Percentiles rank a stretch among this genome's conserved stretches.
phyloP scores from a whole-genome alignment of 1,140 invertebrate genomes.

The Zophobas atratus region DNA sequence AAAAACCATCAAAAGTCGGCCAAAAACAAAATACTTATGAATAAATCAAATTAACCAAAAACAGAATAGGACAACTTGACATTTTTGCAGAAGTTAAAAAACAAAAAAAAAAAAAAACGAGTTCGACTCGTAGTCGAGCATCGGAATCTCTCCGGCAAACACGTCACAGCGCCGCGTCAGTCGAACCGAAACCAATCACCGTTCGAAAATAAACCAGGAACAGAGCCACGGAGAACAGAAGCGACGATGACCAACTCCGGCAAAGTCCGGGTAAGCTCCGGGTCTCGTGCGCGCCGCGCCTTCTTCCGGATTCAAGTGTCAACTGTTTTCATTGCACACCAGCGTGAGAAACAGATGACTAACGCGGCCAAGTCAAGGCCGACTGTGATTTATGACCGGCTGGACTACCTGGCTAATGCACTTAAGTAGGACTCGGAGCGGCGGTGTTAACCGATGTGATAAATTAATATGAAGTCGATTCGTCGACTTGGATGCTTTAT shows the following conservation, averaged over 20 bases:
- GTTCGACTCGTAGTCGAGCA: too few relatives aligned
- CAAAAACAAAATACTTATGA: too few relatives aligned
- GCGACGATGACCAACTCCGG: neutral
- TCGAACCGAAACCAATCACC: too few relatives aligned
- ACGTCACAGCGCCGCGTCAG: too few relatives aligned
- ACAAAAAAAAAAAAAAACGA: too few relatives aligned
- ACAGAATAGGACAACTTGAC: too few relatives aligned
- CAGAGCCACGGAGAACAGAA: too few relatives aligned
- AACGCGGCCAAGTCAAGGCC: conserved; percentile 51
- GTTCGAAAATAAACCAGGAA: too few relatives aligned
- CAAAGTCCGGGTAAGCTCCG: neutral
- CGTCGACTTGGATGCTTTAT: conserved; percentile 31
- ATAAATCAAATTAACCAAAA: too few relatives aligned
- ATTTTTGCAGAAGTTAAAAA: too few relatives aligned
- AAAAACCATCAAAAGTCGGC: too few relatives aligned
- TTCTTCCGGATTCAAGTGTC: conserved; percentile 27
- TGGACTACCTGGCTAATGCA: conserved; percentile 37
- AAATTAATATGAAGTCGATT: conserved; percentile 39
- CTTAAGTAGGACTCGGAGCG: conserved; percentile 32
- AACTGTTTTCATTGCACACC: conserved; percentile 31
- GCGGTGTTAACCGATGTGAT: conserved; percentile 25
- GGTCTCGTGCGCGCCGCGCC: conserved; percentile 24
- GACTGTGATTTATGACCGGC: conserved; percentile 48
- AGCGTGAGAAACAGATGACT: conserved; percentile 52
- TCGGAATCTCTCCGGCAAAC: too few relatives aligned